Evolutionary conservation across 30 jellyfish, hydroid and myxozoan species (phyloP), one percentile per base, ranked within the genome.

Genomic region (Hydractinia echinata): DNA sequence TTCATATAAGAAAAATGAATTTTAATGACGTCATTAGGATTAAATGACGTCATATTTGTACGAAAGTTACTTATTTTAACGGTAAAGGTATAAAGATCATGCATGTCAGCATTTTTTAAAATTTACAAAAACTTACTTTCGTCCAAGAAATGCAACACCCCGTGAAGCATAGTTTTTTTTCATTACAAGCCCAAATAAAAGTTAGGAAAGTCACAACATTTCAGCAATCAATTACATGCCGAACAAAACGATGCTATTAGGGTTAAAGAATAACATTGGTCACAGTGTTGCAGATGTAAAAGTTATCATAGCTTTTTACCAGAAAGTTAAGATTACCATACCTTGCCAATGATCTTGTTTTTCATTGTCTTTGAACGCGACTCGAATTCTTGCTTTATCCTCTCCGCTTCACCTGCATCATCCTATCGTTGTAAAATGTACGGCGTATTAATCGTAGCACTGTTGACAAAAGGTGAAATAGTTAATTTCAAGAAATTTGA

Each of bases 351-450:
- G 10, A 90, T 49, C 54, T 81, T 90, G 64, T 84, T 83, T 51
- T 67, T 90, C 97, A 90, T 90, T 5, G 97, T 92, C 13, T 39
- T 60, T n/a, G 97, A 89, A 61, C 97, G 67, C n/a, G 79, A 71
- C 71, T 90, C 97, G 49, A 90, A 70, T 69, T 90, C 97, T 64
- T 58, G 11, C 77, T 74, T 5, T 48, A 74, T 74, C 54, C 48
- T 54, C 4, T 74, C 83, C 54, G 13, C 48, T n/a, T 64, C 74
- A 64, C 51, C 7, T 51, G 39, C 19, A 64, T 64, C 18, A 64
- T 64, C 74, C 74, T 64, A 6, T 6, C 10, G 16, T 6, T n/a
- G 39, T 64, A 8, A 64, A 64, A 6, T 30, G 44, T 30, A 30
- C 44, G 44, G 44, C 44, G 44, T 30, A 30, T 30, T 2, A 30